Evolutionary conservation across 1,140 invertebrate genomes (phyloP).

Genomic region (Ceratina japonica): DNA sequence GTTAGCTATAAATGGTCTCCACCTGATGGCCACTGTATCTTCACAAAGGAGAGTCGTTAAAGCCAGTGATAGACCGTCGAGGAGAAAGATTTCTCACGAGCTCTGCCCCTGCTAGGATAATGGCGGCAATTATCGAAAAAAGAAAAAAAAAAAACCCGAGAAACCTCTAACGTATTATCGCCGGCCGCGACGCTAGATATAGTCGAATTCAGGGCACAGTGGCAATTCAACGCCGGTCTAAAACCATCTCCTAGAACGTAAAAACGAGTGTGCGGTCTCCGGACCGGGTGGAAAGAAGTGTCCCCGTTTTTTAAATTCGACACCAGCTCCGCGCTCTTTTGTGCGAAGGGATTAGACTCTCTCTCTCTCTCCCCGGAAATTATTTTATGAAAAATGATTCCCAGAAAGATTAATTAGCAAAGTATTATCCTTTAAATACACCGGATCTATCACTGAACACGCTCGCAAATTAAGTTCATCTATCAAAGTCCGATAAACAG

Average conservation of each 20-base stretch:
- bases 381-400: too few relatives aligned
- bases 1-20: background rate
- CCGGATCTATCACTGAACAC: too few relatives aligned
- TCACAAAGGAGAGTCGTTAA: background rate
- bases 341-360: too few relatives aligned
- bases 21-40: background rate
- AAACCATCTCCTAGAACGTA: background rate
- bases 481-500: too few relatives aligned
- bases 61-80: background rate
- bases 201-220: slow-evolving; percentile 2
- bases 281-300: background rate
- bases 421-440: too few relatives aligned
- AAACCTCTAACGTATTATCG: background rate
- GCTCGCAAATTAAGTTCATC: too few relatives aligned
- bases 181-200: background rate
- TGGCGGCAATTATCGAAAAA: slow-evolving; percentile 21
- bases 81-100: slow-evolving; percentile 4
- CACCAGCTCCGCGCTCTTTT: too few relatives aligned
- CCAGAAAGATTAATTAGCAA: too few relatives aligned
- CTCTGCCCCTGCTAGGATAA: background rate
- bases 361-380: too few relatives aligned
- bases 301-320: background rate
- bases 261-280: background rate
- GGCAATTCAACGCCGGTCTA: slow-evolving; percentile 1
- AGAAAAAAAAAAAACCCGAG: too few relatives aligned